Percentiles rank a stretch among this genome's conserved stretches.
Evolutionary conservation across 2,888 invertebrate species (phyloP).

Genomic region (Eristalis tenax): DNA sequence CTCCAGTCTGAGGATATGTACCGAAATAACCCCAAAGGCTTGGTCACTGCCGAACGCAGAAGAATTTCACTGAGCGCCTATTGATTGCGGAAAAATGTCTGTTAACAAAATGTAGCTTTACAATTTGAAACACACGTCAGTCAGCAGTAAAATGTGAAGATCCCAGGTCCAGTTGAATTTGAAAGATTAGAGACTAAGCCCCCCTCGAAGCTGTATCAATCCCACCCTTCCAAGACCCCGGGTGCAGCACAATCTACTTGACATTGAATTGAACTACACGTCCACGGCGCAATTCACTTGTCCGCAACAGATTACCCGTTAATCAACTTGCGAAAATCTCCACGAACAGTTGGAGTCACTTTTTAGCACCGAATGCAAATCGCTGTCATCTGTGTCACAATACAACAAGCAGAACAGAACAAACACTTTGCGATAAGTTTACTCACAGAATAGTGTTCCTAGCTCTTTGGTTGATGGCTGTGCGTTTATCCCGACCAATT

Average conservation of each 20-base stretch:
- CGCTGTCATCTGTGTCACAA: background rate
- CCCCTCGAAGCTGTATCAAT: no score
- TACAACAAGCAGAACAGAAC: background rate
- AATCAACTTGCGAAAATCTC: background rate
- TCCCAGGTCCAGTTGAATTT: no score
- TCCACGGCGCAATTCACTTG: background rate
- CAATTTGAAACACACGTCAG: no score
- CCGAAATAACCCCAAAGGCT: no score
- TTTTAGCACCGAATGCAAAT: background rate
- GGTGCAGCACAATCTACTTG: background rate
- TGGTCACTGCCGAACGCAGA: no score
- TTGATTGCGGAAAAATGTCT: no score
- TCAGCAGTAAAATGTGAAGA: no score
- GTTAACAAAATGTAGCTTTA: no score
- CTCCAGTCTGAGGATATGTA: no score
- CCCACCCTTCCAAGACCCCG: no score
- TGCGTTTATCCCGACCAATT: constrained; percentile 63
- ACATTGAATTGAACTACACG: background rate
- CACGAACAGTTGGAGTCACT: background rate
- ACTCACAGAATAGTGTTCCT: constrained; percentile 68
- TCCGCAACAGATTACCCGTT: background rate
- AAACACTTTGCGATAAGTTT: background rate
- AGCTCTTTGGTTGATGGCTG: constrained; percentile 63
- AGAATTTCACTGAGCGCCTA: no score
- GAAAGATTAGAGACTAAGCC: no score